These are phyloP conservation scores for Stenurella melanura DNA, from an alignment of 2,888 invertebrate genomes.

Conservation along the genomic window DNA sequence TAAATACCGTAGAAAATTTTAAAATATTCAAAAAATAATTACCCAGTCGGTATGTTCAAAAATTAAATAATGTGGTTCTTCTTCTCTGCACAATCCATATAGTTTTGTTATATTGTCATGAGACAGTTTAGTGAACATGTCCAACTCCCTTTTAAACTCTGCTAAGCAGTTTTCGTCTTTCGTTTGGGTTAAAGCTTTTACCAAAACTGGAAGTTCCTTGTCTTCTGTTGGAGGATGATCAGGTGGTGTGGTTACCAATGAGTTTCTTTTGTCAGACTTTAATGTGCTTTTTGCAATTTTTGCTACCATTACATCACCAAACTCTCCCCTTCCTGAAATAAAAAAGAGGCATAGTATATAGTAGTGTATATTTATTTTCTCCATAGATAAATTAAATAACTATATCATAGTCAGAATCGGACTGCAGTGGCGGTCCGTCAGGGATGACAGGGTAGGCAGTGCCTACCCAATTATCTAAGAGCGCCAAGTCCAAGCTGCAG, in stretches of 20 bases:
- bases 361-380: too few species aligned
- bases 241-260: conserved; percentile 59
- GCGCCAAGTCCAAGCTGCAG: too few species aligned
- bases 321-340: conserved; percentile 83
- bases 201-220: conserved; percentile 78
- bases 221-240: conserved; percentile 67
- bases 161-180: conserved; percentile 86
- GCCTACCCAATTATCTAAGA: too few species aligned
- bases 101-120: conserved; percentile 88
- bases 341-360: neutral
- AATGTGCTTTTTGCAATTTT: conserved; percentile 71
- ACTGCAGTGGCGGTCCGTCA: too few species aligned
- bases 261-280: conserved; percentile 61
- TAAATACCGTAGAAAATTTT: neutral
- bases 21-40: conserved; percentile 60
- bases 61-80: conserved; percentile 91
- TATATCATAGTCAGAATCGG: too few species aligned
- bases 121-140: conserved; percentile 87
- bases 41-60: conserved; percentile 96
- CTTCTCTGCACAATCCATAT: conserved; percentile 87
- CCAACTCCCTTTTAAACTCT: conserved; percentile 92
- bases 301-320: conserved; percentile 92
- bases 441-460: too few species aligned
- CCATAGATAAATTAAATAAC: too few species aligned
- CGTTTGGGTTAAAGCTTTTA: conserved; percentile 85